Conservation (phyloP, 2,888 invertebrate genomes). For the Drosophila paramelanica region DNA sequence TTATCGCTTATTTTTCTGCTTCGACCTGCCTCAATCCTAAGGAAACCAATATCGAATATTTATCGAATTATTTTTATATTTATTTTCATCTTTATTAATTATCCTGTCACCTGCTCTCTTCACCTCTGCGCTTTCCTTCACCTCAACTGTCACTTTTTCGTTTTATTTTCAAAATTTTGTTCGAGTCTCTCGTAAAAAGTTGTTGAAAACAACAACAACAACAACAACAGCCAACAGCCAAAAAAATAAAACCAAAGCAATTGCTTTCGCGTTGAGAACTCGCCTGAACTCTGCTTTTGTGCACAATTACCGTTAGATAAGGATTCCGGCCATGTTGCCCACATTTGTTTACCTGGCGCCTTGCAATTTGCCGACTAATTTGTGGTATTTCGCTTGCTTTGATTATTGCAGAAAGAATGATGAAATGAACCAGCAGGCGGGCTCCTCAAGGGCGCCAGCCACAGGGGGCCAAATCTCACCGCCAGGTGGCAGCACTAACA, state of each 20-base stretch:
- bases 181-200: conserved; percentile 21
- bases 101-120: too few relatives aligned
- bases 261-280: conserved; percentile 30
- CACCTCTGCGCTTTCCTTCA: neutral
- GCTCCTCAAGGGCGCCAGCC: conserved; percentile 86
- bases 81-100: neutral
- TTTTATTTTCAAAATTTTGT: conserved; percentile 16
- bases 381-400: conserved; percentile 27
- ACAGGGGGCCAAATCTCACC: conserved; percentile 86
- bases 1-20: too few relatives aligned
- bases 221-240: conserved; percentile 3
- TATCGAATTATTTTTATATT: neutral
- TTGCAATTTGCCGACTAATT: conserved; percentile 29
- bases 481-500: conserved; percentile 83
- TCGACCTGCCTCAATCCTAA: too few relatives aligned
- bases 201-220: neutral
- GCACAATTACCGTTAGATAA: neutral
- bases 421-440: conserved; percentile 85
- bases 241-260: neutral
- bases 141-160: conserved; percentile 30
- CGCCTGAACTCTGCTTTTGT: neutral
- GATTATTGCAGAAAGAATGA: conserved; percentile 84
- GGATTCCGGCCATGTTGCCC: conserved; percentile 6
- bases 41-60: too few relatives aligned
- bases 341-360: neutral